Evolutionary conservation across 2,797 vertebrate genomes (phyloP), one percentile per base, ranked within the genome.

Genomic region (Thaleichthys pacificus): DNA sequence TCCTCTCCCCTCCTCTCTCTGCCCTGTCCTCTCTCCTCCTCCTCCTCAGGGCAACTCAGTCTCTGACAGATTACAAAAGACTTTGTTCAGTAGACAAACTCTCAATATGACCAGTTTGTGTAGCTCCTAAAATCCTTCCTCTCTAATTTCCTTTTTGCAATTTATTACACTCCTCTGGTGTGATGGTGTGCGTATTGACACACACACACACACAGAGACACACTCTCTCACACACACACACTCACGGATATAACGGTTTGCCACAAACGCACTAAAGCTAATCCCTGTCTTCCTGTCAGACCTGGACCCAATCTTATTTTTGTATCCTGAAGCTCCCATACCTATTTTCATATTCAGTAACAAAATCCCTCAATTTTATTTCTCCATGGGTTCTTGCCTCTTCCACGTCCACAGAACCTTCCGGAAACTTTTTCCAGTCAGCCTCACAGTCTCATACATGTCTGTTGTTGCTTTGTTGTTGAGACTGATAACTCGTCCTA

Each of bases 241-340:
- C 28, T 30, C 61, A 62, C 26, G 30, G 14, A 56, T 17, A 56
- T 56, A 51, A 11, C 22, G 7, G 49, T 11, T 11, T 2, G 3
- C 5, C 24, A 28, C 26, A 61, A 22, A 61, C 60, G 14, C 24
- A 61, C 22, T 61, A 71, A 63, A 51, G 69, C 32, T 65, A 63
- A 72, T 77, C 80, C 77, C 61, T 69, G 77, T 70, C 71, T 73
- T 75, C 80, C 82, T 73, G 56, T 81, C 75, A 82, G 66, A 58
- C 64, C 78, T 68, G 65, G 51, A 65, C 71, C 70, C 60, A 78
- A 77, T 84, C 84, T 81, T 30, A 12, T 66, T 62, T 56, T 72
- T 66, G 74, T 77, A 66, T 76, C 84, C 61, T 72, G 63, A 78
- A 82, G 69, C 79, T 73, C 72, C 63, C 68, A 73, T 71, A 51